Conservation (phyloP, 2,888 invertebrate species). For the Heliconius hortense region DNA sequence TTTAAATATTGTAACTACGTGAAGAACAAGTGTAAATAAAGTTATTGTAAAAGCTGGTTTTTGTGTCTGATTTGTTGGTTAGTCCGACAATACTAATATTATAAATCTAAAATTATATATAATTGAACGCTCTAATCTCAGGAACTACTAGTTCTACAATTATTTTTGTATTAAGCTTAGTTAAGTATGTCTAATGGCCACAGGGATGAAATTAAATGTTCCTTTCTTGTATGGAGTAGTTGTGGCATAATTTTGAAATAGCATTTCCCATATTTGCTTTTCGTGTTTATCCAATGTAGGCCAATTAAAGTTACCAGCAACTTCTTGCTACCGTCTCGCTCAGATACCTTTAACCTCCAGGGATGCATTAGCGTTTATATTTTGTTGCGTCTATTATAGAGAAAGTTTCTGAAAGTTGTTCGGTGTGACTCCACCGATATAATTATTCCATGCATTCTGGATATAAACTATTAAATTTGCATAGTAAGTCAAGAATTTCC, state of each 20-base stretch:
- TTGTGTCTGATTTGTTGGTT: too few species aligned
- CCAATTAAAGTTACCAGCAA: conserved; percentile 5
- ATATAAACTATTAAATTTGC: neutral
- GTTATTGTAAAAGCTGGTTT: too few species aligned
- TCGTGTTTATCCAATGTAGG: neutral
- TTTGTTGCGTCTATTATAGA: neutral
- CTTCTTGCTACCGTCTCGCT: neutral
- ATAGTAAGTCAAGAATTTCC: neutral
- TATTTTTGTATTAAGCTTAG: too few species aligned
- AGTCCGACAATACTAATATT: too few species aligned
- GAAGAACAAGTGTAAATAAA: too few species aligned
- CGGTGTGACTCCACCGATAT: neutral
- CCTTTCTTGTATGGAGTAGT: neutral
- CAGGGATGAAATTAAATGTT: neutral
- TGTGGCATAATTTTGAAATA: neutral
- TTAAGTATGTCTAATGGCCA: neutral
- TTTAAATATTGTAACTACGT: too few species aligned
- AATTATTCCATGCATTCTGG: neutral
- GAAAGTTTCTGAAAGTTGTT: conserved; percentile 4
- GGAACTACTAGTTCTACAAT: too few species aligned
- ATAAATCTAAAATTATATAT: too few species aligned
- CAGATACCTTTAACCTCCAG: neutral
- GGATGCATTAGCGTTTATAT: conserved; percentile 5
- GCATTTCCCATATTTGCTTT: neutral
- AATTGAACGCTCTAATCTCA: too few species aligned